These are phyloP conservation scores for Halcyon senegalensis DNA, from an alignment of 2,113 vertebrate species.

Conservation along the genomic window DNA sequence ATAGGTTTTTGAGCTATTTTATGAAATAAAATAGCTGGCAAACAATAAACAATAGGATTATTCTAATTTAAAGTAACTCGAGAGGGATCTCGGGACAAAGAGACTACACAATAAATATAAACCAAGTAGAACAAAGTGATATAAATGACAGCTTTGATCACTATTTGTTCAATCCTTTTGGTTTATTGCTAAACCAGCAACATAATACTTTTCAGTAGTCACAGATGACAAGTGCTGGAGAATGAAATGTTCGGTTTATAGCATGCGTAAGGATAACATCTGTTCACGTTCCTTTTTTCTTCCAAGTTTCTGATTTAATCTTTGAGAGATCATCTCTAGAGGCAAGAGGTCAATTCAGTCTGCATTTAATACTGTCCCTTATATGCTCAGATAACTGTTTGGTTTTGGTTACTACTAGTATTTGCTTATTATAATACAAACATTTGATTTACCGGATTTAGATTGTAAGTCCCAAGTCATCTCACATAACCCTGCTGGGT, in stretches of 20 bases:
- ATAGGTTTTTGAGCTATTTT: fast-evolving
- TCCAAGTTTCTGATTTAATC: not conserved
- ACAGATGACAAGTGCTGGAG: fast-evolving
- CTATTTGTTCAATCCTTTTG: not conserved
- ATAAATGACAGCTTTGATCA: not conserved
- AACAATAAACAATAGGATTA: not conserved
- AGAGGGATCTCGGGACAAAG: not conserved
- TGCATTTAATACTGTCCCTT: not conserved
- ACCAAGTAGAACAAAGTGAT: not conserved
- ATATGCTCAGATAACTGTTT: not conserved
- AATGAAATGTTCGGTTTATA: not conserved
- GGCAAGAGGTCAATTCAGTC: not conserved
- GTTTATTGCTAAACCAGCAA: not conserved
- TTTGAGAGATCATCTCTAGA: not conserved
- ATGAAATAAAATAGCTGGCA: not conserved
- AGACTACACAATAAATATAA: not conserved
- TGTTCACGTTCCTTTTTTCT: not conserved
- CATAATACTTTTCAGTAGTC: not conserved
- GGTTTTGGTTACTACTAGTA: not conserved
- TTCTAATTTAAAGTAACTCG: not conserved
- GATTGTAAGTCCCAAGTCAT: not conserved
- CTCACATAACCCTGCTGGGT: not conserved
- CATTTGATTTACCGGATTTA: not conserved
- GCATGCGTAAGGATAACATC: not conserved
- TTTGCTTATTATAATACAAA: not conserved